Percentiles rank a stretch among this genome's conserved stretches.
These are phyloP conservation scores for Halichondria panicea DNA, from an alignment of 37 sponge, comb jelly and placozoan genomes.

Conservation along the genomic window DNA sequence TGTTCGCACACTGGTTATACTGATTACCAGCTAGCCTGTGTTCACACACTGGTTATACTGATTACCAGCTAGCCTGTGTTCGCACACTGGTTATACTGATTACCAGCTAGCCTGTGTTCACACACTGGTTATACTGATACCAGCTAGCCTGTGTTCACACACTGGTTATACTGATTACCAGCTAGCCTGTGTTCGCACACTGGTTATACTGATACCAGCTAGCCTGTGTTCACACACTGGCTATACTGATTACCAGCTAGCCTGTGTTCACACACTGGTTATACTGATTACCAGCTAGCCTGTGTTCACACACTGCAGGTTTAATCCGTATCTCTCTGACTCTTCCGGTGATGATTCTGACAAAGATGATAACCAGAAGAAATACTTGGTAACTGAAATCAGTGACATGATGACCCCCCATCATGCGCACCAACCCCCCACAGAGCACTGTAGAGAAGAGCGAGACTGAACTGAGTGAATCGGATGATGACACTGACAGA, in stretches of 20 bases:
- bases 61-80: too few relatives aligned
- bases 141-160: too few relatives aligned
- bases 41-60: too few relatives aligned
- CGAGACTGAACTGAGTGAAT: constrained; percentile 6
- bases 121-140: too few relatives aligned
- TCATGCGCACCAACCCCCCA: background rate
- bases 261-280: background rate
- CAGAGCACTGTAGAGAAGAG: background rate
- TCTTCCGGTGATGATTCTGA: constrained; percentile 19
- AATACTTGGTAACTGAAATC: background rate
- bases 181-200: too few relatives aligned
- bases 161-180: too few relatives aligned
- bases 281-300: background rate
- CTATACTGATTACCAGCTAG: background rate
- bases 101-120: too few relatives aligned
- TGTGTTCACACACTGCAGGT: constrained; percentile 23
- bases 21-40: too few relatives aligned
- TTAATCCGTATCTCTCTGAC: constrained; percentile 45
- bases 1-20: too few relatives aligned
- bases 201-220: too few relatives aligned
- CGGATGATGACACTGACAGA: background rate
- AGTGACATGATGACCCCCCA: background rate
- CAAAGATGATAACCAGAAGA: background rate
- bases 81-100: too few relatives aligned
- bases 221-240: background rate